phyloP scores from a whole-genome alignment of 2,888 invertebrate species.

The Petrolisthes manimaculis region DNA sequence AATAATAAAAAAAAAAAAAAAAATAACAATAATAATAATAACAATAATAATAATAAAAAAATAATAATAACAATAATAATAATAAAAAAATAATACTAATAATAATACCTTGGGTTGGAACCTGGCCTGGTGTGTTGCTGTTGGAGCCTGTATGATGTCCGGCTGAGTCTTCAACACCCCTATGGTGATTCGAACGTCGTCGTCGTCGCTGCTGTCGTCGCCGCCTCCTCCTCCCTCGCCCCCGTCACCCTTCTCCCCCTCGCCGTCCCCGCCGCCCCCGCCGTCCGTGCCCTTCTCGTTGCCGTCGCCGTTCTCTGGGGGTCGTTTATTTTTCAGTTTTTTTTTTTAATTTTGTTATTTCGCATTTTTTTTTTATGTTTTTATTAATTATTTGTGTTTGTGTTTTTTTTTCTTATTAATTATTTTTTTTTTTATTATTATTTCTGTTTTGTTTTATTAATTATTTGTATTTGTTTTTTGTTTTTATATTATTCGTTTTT shows the following conservation, averaged over 20 bases:
- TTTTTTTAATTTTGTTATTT: not conserved
- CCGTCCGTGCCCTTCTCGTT: not conserved
- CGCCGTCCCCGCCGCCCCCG: too few species aligned
- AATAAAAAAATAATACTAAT: too few species aligned
- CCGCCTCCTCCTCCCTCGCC: too few species aligned
- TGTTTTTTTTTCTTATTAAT: not conserved
- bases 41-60: too few species aligned
- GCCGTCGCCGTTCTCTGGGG: not conserved
- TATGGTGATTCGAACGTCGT: slow-evolving; percentile 64
- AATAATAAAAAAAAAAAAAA: too few species aligned
- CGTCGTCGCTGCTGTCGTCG: slow-evolving; percentile 59
- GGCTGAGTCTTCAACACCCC: slow-evolving; percentile 62
- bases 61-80: too few species aligned
- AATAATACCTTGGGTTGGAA: slow-evolving; percentile 54
- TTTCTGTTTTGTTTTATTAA: not conserved
- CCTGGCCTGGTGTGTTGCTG: slow-evolving; percentile 38
- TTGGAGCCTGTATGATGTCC: slow-evolving; percentile 59
- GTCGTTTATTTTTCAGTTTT: not conserved
- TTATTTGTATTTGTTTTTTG: not conserved
- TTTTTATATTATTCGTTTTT: not conserved
- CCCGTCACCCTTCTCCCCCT: too few species aligned
- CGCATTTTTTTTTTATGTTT: not conserved
- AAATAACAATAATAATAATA: too few species aligned
- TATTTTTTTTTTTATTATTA: not conserved
- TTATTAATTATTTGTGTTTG: not conserved